Conservation (phyloP, 2,113 vertebrate species). For the Anseranas semipalmata region DNA sequence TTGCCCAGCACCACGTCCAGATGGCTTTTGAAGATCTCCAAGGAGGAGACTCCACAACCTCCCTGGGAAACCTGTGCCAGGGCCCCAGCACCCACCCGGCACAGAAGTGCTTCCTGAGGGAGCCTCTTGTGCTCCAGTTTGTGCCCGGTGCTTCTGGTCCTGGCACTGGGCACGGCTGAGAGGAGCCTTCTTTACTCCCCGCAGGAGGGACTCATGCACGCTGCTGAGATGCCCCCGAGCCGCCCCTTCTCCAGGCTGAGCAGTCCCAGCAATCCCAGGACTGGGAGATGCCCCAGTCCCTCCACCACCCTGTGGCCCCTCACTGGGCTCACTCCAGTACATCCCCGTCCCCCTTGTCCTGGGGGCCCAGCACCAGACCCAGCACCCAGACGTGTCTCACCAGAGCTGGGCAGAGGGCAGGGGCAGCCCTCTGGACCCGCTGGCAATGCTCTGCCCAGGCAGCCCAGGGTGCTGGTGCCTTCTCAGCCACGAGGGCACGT, state of each 20-base stretch:
- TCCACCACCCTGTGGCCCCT: fast-evolving
- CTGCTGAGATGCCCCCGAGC: not conserved
- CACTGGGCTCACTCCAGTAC: not conserved
- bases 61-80: too few relatives aligned
- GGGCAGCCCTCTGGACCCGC: not conserved
- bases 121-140: too few relatives aligned
- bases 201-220: too few relatives aligned
- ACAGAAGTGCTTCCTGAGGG: too few relatives aligned
- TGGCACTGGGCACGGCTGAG: too few relatives aligned
- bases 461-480: not conserved
- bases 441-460: not conserved
- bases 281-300: not conserved
- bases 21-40: not conserved
- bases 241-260: not conserved
- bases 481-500: not conserved
- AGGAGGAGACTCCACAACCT: not conserved
- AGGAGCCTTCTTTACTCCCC: not conserved
- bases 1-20: not conserved
- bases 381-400: not conserved
- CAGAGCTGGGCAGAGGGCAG: not conserved
- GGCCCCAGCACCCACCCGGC: too few relatives aligned
- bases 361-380: not conserved
- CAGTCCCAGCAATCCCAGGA: not conserved
- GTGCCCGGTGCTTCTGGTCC: too few relatives aligned
- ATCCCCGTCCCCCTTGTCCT: fast-evolving